Conservation (phyloP, 2,888 invertebrate genomes). For the Cryptocephalus primarius region DNA sequence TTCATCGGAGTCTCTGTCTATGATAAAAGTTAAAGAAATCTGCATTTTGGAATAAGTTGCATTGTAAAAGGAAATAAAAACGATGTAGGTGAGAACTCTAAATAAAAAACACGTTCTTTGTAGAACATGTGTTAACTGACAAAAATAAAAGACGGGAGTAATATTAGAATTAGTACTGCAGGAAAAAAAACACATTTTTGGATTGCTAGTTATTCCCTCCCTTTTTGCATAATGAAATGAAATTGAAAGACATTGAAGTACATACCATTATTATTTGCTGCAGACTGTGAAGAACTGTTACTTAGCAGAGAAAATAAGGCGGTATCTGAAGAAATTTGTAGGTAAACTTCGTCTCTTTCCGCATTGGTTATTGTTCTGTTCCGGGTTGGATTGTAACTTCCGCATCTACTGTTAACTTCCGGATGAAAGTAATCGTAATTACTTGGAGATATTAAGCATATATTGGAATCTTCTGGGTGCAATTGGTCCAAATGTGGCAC, state of each 20-base stretch:
- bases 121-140: too few relatives aligned
- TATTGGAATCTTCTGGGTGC: slow-evolving; percentile 19
- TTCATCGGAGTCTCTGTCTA: slow-evolving; percentile 14
- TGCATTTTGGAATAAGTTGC: slow-evolving; percentile 1
- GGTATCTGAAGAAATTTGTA: slow-evolving; percentile 21
- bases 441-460: slow-evolving; percentile 20
- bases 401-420: neutral
- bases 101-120: too few relatives aligned
- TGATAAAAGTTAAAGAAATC: slow-evolving; percentile 2
- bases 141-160: too few relatives aligned
- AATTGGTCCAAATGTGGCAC: slow-evolving; percentile 27
- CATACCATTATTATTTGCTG: neutral
- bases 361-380: neutral
- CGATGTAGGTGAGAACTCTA: too few relatives aligned
- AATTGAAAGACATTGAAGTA: too few relatives aligned
- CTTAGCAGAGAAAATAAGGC: slow-evolving; percentile 22
- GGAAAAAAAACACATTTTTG: too few relatives aligned
- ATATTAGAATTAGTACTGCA: too few relatives aligned
- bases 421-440: slow-evolving; percentile 12
- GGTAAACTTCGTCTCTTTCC: slow-evolving; percentile 10
- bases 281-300: slow-evolving; percentile 19
- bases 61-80: neutral
- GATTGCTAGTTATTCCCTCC: too few relatives aligned
- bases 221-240: neutral
- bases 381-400: neutral